Conservation (phyloP, 2,888 invertebrate species). For the Phalera bucephala region DNA sequence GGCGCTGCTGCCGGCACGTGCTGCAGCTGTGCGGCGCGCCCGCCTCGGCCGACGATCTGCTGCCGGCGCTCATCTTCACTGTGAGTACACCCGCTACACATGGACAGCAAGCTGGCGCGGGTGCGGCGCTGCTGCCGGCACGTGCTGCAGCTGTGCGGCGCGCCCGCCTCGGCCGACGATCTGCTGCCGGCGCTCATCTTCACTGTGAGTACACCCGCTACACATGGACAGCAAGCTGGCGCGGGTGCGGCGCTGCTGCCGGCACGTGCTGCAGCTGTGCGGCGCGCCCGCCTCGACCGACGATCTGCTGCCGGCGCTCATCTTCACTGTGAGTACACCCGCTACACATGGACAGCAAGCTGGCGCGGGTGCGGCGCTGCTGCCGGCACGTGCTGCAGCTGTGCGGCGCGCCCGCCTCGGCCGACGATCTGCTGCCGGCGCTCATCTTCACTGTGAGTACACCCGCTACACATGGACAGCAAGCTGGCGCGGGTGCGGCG, state of each 20-base stretch:
- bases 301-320: constrained; percentile 98
- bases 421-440: constrained; percentile 98
- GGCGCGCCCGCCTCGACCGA: constrained; percentile 95
- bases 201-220: constrained; percentile 84
- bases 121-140: constrained; percentile 95
- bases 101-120: constrained; percentile 92
- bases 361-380: constrained; percentile 94
- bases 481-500: constrained; percentile 95
- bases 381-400: constrained; percentile 95
- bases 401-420: constrained; percentile 92
- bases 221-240: constrained; percentile 88
- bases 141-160: constrained; percentile 92
- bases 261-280: constrained; percentile 94
- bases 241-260: constrained; percentile 95
- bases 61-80: constrained; percentile 98
- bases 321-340: constrained; percentile 90
- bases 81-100: constrained; percentile 55
- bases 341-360: constrained; percentile 87
- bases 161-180: constrained; percentile 97
- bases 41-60: constrained; percentile 98
- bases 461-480: constrained; percentile 80
- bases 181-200: constrained; percentile 98
- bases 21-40: constrained; percentile 91
- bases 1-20: constrained; percentile 95
- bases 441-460: constrained; percentile 92